Percentiles rank a stretch among this genome's conserved stretches.
These are phyloP conservation scores for Lerista edwardsae DNA, from an alignment of 2,797 vertebrate species.

Conservation along the genomic window DNA sequence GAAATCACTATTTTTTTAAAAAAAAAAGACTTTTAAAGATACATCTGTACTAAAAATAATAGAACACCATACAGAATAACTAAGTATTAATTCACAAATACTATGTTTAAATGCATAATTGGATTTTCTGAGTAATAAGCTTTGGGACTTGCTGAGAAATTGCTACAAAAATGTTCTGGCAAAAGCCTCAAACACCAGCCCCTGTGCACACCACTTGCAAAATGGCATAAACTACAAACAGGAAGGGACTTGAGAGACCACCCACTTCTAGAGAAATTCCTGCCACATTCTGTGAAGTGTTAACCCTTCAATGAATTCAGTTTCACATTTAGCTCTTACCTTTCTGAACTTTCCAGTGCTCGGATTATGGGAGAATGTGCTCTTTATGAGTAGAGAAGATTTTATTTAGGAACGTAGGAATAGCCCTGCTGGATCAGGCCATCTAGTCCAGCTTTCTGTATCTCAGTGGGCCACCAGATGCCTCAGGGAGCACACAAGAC, in stretches of 20 bases:
- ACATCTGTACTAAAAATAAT: background rate
- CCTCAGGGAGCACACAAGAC: too few relatives aligned
- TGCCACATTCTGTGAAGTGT: background rate
- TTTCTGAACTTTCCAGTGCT: background rate
- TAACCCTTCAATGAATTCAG: too few relatives aligned
- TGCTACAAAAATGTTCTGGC: background rate
- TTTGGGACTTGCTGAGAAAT: background rate
- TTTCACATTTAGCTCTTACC: background rate
- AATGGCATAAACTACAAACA: background rate
- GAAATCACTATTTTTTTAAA: background rate
- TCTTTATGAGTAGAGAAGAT: too few relatives aligned
- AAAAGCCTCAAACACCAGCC: background rate
- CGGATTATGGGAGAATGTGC: too few relatives aligned
- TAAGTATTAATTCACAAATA: background rate
- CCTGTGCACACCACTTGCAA: background rate
- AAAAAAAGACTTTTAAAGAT: background rate
- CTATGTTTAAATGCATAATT: background rate
- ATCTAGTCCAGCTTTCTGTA: too few relatives aligned
- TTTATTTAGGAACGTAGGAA: too few relatives aligned
- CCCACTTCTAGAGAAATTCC: background rate
- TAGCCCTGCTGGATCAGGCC: too few relatives aligned
- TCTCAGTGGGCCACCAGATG: too few relatives aligned
- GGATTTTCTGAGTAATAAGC: background rate
- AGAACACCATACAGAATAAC: background rate
- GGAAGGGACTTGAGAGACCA: background rate